A percentile compares a stretch with the other conserved stretches of the same genome.
These are phyloP conservation scores for Rugalucina vietnamica DNA, from an alignment of 2,888 invertebrate species.

Conservation along the genomic window DNA sequence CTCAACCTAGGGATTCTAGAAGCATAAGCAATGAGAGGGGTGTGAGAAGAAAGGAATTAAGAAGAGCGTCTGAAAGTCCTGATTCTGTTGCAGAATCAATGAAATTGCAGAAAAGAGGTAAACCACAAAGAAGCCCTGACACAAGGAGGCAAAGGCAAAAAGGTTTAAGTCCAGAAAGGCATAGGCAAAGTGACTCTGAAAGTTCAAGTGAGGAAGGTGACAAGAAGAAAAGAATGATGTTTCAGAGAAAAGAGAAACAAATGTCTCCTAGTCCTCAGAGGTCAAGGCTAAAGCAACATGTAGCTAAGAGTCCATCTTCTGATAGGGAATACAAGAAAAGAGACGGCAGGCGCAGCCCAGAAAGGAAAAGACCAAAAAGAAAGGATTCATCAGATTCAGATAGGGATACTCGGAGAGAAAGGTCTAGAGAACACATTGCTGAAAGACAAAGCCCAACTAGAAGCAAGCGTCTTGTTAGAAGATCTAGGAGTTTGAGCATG, in stretches of 20 bases:
- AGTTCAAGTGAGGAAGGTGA: neutral
- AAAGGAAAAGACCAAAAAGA: neutral
- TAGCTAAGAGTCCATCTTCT: neutral
- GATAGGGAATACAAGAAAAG: neutral
- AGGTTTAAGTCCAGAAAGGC: neutral
- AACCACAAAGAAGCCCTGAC: too few relatives aligned
- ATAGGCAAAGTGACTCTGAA: neutral
- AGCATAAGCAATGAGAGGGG: slow-evolving; percentile 5
- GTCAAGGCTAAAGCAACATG: neutral
- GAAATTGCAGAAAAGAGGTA: neutral
- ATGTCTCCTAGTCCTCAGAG: neutral
- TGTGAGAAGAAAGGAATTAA: neutral
- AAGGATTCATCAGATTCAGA: neutral
- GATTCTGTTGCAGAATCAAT: neutral
- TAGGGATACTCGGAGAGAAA: neutral
- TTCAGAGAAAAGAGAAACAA: neutral
- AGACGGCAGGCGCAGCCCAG: neutral
- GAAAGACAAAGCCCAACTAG: neutral
- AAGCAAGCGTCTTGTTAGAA: neutral
- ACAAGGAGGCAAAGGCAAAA: too few relatives aligned
- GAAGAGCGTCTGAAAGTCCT: slow-evolving; percentile 6
- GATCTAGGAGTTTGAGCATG: neutral
- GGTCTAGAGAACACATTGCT: neutral
- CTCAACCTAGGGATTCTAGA: neutral
- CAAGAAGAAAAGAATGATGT: neutral